Conservation (phyloP, 2,797 vertebrate species). For the Pogoniulus pusillus region DNA sequence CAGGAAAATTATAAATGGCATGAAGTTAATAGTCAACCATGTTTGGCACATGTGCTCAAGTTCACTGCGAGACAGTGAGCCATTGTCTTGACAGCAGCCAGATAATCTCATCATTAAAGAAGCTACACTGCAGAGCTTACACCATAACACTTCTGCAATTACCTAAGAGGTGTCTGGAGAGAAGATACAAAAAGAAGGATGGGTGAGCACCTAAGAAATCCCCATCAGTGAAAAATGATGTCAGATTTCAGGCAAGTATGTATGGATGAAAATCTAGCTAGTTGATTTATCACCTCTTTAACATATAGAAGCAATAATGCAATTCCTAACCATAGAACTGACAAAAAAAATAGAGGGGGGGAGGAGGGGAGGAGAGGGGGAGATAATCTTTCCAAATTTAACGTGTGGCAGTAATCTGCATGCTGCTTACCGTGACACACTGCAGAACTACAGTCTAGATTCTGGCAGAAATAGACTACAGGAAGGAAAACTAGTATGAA, state of each 20-base stretch:
- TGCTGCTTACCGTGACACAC: constrained; percentile 11
- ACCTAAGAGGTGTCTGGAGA: not conserved
- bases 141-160: not conserved
- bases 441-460: constrained; percentile 16
- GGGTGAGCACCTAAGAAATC: constrained; percentile 1
- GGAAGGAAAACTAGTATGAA: constrained; percentile 52
- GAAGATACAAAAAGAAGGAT: not conserved
- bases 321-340: not conserved
- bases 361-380: no score
- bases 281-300: not conserved
- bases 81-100: not conserved
- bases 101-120: not conserved
- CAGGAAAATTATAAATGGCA: not conserved
- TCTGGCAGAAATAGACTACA: constrained; percentile 42
- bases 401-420: constrained; percentile 39
- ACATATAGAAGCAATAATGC: not conserved
- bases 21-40: not conserved
- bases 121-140: not conserved
- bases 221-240: not conserved
- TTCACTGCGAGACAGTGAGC: not conserved
- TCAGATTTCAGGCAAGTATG: not conserved
- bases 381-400: constrained; percentile 35
- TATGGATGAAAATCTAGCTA: not conserved
- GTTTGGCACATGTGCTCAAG: not conserved
- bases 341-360: not conserved